Evolutionary conservation across 1,140 invertebrate species (phyloP).

Genomic region (Drosophila busckii): DNA sequence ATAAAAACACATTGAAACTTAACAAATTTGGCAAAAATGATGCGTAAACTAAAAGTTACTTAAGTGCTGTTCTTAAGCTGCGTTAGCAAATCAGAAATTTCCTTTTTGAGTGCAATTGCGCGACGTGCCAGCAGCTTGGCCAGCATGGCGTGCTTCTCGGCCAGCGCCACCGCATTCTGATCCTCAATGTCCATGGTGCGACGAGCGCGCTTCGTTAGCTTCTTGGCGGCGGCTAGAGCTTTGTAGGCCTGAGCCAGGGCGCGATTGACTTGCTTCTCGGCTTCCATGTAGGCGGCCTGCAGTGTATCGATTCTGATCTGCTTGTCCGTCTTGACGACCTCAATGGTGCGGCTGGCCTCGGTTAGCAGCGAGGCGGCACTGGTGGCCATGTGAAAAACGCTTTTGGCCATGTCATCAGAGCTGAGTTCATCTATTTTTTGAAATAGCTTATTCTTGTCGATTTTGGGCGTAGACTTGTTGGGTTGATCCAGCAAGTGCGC

Average conservation of each 20-base stretch:
- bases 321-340: conserved; percentile 1
- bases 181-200: not conserved
- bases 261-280: conserved; percentile 17
- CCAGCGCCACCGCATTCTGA: conserved; percentile 15
- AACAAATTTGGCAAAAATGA: conserved; percentile 7
- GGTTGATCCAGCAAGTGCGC: too few relatives aligned
- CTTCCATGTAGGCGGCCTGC: conserved; percentile 17
- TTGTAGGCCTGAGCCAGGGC: conserved; percentile 40
- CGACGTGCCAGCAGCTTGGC: conserved; percentile 41
- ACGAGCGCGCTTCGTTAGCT: conserved; percentile 14
- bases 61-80: conserved; percentile 23
- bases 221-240: conserved; percentile 35
- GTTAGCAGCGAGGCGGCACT: conserved; percentile 19
- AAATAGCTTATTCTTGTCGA: not conserved
- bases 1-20: conserved; percentile 26
- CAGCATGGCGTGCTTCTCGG: conserved; percentile 49
- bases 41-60: not conserved
- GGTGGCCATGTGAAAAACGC: conserved; percentile 27
- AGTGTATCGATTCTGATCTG: conserved; percentile 1
- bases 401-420: conserved; percentile 18
- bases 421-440: not conserved
- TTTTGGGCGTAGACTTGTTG: too few relatives aligned
- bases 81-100: conserved; percentile 32
- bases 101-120: conserved; percentile 36
- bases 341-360: conserved; percentile 27